Base-by-base conservation (phyloP, 2,888 invertebrate genomes). In the Chloroclysta siterata region DNA sequence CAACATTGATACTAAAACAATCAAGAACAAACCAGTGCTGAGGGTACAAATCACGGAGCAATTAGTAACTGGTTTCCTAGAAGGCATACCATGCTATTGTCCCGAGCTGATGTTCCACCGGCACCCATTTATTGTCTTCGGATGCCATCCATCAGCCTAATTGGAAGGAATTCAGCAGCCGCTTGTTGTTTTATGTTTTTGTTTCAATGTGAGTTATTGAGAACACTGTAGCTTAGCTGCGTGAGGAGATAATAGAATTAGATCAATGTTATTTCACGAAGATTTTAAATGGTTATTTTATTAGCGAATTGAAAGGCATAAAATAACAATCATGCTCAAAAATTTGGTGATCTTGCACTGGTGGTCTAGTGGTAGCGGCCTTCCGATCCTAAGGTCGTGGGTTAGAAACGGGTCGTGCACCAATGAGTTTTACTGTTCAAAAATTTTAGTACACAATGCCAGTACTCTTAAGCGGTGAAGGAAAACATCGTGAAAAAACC, bases 101-200 rank as follows among this genome's bases (percentile, higher is more conserved):
- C 28, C 15, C 4, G 54, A 28, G 55, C 47, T 58, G 62, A 10
- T 42, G 58, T 52, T 58, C 57, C 54, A 58, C 56, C 56, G 56
- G 22, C 28, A 29, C 50, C 55, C 39, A 44, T 51, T 50, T 44
- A 51, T 52, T 14, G 44, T 29, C 61, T 17, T 15, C 55, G 17
- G 51, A 39, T 17, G 52, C 48, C 13, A 54, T 63, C 17, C 50
- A 58, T 63, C 63, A 63, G 50, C 11, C 58, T 63, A 63, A 63
- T 63, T 63, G 44, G 58, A 63, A 48, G 62, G 62, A 62, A 62
- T 62, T 15, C 47, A 56, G 41, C 55, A 52, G 51, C 52, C 56
- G 52, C 39, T 2, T 42, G 41, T 14, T 13, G 14, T 42, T 47
- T 13, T 39, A 5, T 47, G 15, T 36, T 53, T 15, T 53, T 36